Conservation (phyloP, 2,888 invertebrate genomes). For the Ectemnius cavifrons region DNA sequence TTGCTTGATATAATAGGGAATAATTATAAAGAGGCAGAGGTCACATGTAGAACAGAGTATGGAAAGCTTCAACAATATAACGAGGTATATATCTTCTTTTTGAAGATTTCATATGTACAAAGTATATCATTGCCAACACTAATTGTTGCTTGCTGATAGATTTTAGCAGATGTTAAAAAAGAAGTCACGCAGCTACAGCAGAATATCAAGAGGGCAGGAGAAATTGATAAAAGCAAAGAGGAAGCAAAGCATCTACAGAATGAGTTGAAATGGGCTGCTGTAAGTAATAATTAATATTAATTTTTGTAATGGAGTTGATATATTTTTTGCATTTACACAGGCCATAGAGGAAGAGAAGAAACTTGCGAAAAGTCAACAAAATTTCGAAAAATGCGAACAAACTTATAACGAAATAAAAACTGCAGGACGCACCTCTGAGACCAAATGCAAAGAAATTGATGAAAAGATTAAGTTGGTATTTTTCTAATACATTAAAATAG, state of each 20-base stretch:
- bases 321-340: constrained; percentile 31
- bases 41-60: constrained; percentile 76
- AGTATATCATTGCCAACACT: background rate
- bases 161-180: constrained; percentile 72
- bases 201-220: constrained; percentile 80
- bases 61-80: constrained; percentile 69
- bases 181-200: constrained; percentile 80
- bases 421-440: constrained; percentile 54
- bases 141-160: constrained; percentile 67
- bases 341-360: constrained; percentile 50
- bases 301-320: constrained; percentile 17
- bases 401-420: constrained; percentile 53
- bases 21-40: constrained; percentile 80
- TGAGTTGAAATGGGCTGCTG: constrained; percentile 80
- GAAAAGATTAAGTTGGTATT: constrained; percentile 78
- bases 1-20: constrained; percentile 83
- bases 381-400: constrained; percentile 65
- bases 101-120: background rate
- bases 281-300: constrained; percentile 41
- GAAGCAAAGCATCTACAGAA: constrained; percentile 79
- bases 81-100: constrained; percentile 51
- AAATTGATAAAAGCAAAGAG: constrained; percentile 79
- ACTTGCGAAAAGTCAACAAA: constrained; percentile 21
- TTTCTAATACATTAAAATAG: constrained; percentile 4
- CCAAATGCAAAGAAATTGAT: constrained; percentile 63